Percentiles rank a stretch among this genome's conserved stretches.
phyloP scores from a whole-genome alignment of 1,140 invertebrate species.

The Eciton burchellii region DNA sequence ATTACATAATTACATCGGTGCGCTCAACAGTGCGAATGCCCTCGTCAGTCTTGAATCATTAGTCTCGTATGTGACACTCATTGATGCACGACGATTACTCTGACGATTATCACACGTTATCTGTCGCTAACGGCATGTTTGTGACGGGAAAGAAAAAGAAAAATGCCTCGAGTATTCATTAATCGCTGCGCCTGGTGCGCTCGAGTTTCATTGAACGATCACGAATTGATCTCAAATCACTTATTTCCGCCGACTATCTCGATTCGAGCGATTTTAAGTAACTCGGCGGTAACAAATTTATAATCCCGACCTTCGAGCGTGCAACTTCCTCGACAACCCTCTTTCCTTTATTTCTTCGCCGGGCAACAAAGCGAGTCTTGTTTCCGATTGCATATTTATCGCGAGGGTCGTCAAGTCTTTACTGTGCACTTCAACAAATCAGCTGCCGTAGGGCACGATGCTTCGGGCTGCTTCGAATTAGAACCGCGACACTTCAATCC shows the following conservation, averaged over 20 bases:
- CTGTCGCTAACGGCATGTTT: conserved; percentile 30
- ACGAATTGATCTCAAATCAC: too few species aligned
- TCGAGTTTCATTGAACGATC: too few species aligned
- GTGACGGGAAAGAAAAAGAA: background rate
- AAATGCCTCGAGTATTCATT: conserved; percentile 21
- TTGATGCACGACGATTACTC: conserved; percentile 2
- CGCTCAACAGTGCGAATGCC: conserved; percentile 58
- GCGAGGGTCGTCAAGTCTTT: background rate
- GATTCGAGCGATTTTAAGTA: too few species aligned
- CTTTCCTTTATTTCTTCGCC: background rate
- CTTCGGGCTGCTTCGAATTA: conserved; percentile 35
- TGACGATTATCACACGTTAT: conserved; percentile 61
- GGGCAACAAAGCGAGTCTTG: conserved; percentile 30
- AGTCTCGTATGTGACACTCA: conserved; percentile 43
- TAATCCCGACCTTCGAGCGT: background rate
- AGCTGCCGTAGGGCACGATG: conserved; percentile 18
- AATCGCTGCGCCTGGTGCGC: too few species aligned
- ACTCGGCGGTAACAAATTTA: too few species aligned
- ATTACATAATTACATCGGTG: conserved; percentile 73
- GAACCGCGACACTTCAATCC: conserved; percentile 37
- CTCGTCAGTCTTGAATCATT: conserved; percentile 58
- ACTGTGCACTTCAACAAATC: conserved; percentile 45
- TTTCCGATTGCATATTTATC: conserved; percentile 46
- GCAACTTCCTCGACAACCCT: background rate
- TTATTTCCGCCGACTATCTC: too few species aligned